These are phyloP conservation scores for Bos indicus DNA, from an alignment of 2,113 vertebrate species.

Conservation along the genomic window DNA sequence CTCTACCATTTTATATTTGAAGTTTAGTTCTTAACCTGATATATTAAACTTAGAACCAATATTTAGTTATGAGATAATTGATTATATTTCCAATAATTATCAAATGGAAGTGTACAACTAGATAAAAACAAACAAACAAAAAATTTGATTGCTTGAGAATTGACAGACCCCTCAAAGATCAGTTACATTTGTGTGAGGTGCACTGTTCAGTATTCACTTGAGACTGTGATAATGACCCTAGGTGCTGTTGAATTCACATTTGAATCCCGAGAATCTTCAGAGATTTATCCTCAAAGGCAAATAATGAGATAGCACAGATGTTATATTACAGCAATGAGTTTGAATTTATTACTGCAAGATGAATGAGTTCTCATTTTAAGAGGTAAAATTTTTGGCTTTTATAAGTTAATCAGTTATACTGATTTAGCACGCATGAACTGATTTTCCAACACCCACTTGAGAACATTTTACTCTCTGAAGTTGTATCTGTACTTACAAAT, in stretches of 20 bases:
- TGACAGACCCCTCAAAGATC: not conserved
- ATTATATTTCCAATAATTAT: not conserved
- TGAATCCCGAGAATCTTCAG: not conserved
- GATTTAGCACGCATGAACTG: not conserved
- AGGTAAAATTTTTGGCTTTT: not conserved
- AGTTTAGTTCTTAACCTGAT: not conserved
- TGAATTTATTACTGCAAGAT: not conserved
- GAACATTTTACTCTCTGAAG: not conserved
- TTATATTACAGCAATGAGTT: not conserved
- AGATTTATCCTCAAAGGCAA: not conserved
- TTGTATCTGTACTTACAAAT: not conserved
- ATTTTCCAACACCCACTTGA: not conserved
- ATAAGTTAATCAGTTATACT: not conserved
- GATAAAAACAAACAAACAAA: not conserved
- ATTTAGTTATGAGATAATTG: not conserved
- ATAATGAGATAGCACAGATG: not conserved
- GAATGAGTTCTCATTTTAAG: not conserved
- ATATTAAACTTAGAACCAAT: not conserved
- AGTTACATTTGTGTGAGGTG: not conserved
- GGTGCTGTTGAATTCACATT: conserved; percentile 25
- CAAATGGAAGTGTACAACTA: not conserved
- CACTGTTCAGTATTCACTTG: not conserved
- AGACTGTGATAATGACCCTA: not conserved
- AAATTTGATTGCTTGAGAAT: not conserved
- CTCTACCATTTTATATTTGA: not conserved